phyloP scores from a whole-genome alignment of 1,140 invertebrate species.

The Neodiprion lecontei region DNA sequence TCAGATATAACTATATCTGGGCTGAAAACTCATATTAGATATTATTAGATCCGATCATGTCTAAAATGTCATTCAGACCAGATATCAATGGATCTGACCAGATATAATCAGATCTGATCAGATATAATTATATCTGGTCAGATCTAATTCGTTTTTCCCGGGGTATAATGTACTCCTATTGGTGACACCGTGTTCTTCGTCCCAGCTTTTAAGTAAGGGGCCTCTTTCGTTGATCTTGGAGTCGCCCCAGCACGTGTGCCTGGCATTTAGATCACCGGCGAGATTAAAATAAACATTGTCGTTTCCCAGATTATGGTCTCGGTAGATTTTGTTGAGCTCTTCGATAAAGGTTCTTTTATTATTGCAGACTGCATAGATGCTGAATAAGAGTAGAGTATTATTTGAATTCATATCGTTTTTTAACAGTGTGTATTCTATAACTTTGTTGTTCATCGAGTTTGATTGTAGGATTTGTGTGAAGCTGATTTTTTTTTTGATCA shows the following conservation, averaged over 20 bases:
- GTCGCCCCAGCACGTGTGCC: constrained; percentile 17
- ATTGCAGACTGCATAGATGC: constrained; percentile 14
- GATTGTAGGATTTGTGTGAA: neutral
- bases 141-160: no score
- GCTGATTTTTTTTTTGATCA: constrained; percentile 14
- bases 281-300: no score
- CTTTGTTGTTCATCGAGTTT: constrained; percentile 5
- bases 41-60: no score
- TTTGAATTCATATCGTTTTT: constrained; percentile 1
- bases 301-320: no score
- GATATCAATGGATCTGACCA: no score
- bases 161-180: no score
- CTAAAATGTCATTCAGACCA: no score
- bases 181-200: no score
- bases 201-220: neutral
- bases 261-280: constrained; percentile 24
- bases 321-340: neutral
- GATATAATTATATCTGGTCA: no score
- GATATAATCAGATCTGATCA: no score
- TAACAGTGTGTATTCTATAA: constrained; percentile 21
- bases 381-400: constrained; percentile 11
- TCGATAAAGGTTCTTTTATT: neutral
- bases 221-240: constrained; percentile 18
- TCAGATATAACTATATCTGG: no score
- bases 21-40: no score